These are phyloP conservation scores for Drosophila maculinotata DNA, from an alignment of 2,888 invertebrate genomes.

Conservation along the genomic window DNA sequence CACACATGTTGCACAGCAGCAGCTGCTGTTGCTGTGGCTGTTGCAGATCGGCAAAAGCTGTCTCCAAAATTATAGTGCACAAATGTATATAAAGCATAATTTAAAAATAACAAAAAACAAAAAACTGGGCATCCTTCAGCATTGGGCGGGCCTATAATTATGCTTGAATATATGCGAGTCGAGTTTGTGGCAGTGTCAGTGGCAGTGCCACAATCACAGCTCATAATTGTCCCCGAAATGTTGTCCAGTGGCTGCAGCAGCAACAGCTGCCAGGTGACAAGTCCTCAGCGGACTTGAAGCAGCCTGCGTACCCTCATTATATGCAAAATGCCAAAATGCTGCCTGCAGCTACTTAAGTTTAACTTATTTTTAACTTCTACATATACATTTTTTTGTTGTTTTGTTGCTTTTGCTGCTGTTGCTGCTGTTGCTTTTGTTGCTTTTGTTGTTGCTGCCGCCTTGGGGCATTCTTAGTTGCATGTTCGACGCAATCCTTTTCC, in stretches of 20 bases:
- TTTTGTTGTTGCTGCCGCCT: constrained; percentile 35
- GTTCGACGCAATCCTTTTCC: constrained; percentile 79
- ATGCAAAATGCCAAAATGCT: constrained; percentile 73
- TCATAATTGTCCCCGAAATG: constrained; percentile 75
- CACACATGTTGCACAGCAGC: constrained; percentile 52
- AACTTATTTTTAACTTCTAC: constrained; percentile 80
- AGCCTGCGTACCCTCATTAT: constrained; percentile 67
- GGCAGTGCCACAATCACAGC: constrained; percentile 67
- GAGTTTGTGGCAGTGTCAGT: constrained; percentile 10
- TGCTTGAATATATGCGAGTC: constrained; percentile 25
- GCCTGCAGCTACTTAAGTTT: constrained; percentile 75
- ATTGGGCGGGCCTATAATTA: constrained; percentile 60
- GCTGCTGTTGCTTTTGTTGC: constrained; percentile 5
- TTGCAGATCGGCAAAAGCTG: constrained; percentile 22
- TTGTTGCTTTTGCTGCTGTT: constrained; percentile 15
- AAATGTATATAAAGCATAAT: constrained; percentile 59
- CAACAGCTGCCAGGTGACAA: constrained; percentile 69
- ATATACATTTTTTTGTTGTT: constrained; percentile 46
- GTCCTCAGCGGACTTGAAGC: constrained; percentile 37
- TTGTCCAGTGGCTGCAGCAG: constrained; percentile 9
- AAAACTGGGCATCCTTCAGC: constrained; percentile 49
- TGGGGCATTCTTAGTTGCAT: constrained; percentile 76
- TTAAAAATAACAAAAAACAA: constrained; percentile 73
- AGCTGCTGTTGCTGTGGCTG: constrained; percentile 33
- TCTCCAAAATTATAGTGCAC: constrained; percentile 51